Base-by-base conservation (phyloP, 1,140 invertebrate genomes). In the Tetragonula clypearis region DNA sequence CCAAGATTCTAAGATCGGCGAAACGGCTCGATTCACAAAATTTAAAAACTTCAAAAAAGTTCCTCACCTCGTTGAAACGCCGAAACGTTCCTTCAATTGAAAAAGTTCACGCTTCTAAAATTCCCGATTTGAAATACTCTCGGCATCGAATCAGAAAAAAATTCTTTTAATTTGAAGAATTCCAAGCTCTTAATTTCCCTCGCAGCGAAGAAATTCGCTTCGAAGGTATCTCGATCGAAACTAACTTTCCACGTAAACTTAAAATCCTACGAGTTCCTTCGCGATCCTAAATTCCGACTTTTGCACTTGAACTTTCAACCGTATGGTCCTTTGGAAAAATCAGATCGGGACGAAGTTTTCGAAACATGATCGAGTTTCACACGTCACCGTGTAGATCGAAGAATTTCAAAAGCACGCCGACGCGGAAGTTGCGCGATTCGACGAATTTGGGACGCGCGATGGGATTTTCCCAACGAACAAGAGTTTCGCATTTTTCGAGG, bases 401-500 rank as follows among this genome's bases (percentile, higher is more conserved):
- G 53, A 14, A 30, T 74, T 56, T 56, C 19, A n/a, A 55, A 30
- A 12, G 49, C 49, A 56, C 23, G 41, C 12, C 8, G 49, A 74
- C 12, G 5, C 41, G 9, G 26, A 74, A 55, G 72, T 30, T 30
- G 30, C 49, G 72, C 72, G 72, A 26, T 73, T 73, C 72, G n/a
- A 55, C 72, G n/a, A 55, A 73, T 55, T 73, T 19, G 41, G n/a
- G n/a, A 11, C 49, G 49, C 49, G 41, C 53, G 23, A 19, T 14
- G 53, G 17, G 53, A 56, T 74, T 74, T 56, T 26, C n/a, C 4
- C 4, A 26, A 15, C 21, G 53, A 56, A 74, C 73, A 74, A n/a
- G 73, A 74, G 53, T 74, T 49, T 74, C 73, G 53, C 53, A 74
- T 74, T 56, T 74, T 74, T 74, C 73, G 21, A 74, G 2, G 6